Conservation (phyloP, 2,888 invertebrate genomes). For the Morpho deidamia region DNA sequence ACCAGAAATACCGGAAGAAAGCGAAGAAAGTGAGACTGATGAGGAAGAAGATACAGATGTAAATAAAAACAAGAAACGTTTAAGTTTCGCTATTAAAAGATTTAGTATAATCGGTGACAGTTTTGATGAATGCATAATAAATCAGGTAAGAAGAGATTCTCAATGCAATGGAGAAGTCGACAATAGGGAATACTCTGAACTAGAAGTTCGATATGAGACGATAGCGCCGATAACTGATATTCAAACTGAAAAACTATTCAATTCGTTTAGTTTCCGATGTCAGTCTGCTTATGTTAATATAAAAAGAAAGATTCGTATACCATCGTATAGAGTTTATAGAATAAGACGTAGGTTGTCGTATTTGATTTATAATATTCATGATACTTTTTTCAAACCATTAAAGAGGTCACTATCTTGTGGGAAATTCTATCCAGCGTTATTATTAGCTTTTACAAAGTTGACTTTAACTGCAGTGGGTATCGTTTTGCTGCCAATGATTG, state of each 20-base stretch:
- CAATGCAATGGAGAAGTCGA: conserved; percentile 42
- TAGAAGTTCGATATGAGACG: conserved; percentile 64
- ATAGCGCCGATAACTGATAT: conserved; percentile 64
- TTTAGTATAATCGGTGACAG: conserved; percentile 71
- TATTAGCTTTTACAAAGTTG: conserved; percentile 54
- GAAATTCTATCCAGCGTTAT: conserved; percentile 66
- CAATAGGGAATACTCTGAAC: conserved; percentile 50
- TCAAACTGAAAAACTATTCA: conserved; percentile 63
- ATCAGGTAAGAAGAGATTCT: conserved; percentile 60
- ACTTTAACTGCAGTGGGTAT: conserved; percentile 55
- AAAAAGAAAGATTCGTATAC: conserved; percentile 57
- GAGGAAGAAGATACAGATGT: conserved; percentile 33
- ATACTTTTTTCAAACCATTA: conserved; percentile 66
- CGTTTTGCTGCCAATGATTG: conserved; percentile 55
- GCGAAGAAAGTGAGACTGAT: conserved; percentile 54
- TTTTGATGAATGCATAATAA: conserved; percentile 67
- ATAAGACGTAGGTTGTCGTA: conserved; percentile 52
- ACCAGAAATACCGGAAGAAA: conserved; percentile 75
- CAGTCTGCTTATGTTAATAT: conserved; percentile 58
- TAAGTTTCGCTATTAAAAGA: conserved; percentile 69
- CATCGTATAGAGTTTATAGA: conserved; percentile 64
- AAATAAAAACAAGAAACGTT: conserved; percentile 48
- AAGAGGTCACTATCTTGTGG: conserved; percentile 63
- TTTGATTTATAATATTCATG: conserved; percentile 55
- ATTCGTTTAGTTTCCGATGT: conserved; percentile 64